Percentiles rank a stretch among this genome's conserved stretches.
Evolutionary conservation across 2,113 vertebrate species (phyloP).

Genomic region (Aspiorhynchus laticeps): DNA sequence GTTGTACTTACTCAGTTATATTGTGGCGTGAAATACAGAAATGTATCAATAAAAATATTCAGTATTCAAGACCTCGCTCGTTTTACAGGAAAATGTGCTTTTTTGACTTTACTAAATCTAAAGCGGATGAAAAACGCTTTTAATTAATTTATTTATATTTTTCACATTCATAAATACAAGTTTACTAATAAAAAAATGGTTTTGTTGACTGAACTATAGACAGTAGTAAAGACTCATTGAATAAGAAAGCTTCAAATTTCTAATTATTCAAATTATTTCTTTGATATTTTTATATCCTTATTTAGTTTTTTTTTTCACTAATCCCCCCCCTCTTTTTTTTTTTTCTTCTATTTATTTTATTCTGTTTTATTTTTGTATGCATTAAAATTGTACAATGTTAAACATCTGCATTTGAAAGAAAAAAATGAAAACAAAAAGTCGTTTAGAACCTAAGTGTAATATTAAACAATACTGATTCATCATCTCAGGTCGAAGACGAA

Average conservation of each 20-base stretch:
- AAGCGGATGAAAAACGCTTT: background rate
- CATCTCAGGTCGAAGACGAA: slow-evolving; percentile 1
- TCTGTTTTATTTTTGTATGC: too few species aligned
- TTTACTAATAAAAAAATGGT: background rate
- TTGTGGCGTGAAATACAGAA: background rate
- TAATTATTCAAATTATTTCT: too few species aligned
- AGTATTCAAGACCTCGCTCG: background rate
- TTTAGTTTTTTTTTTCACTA: too few species aligned
- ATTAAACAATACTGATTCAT: background rate
- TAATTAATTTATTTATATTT: background rate
- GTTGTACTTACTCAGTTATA: background rate
- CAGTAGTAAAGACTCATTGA: too few species aligned
- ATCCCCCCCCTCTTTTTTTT: too few species aligned
- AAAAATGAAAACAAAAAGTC: background rate
- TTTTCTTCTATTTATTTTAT: too few species aligned
- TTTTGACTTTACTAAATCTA: background rate
- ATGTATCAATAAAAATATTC: background rate
- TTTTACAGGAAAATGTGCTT: background rate
- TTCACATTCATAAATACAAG: background rate
- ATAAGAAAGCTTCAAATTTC: too few species aligned
- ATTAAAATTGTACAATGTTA: too few species aligned
- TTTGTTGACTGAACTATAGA: too few species aligned
- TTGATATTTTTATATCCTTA: too few species aligned
- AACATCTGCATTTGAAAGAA: background rate
- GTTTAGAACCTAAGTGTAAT: too few species aligned